Base-by-base conservation (phyloP, 2,797 vertebrate genomes). In the Poecile montanus region DNA sequence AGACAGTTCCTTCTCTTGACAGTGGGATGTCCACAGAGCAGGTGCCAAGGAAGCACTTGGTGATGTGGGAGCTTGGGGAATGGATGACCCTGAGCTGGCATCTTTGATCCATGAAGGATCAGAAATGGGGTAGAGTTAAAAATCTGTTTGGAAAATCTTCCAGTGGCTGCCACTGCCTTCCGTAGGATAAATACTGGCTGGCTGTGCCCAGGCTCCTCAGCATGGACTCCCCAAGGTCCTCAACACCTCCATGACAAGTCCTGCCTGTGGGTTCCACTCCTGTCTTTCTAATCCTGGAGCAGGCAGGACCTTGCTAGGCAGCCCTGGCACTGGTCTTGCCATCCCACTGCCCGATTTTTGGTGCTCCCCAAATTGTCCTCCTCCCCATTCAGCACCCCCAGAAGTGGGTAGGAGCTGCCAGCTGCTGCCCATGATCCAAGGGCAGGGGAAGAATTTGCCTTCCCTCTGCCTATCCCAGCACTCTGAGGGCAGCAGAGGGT, bases 401-500 rank as follows among this genome's bases (percentile, higher is more conserved):
- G 25, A 66, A 57, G 21, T 13, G 1, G 56, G 74, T 36, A 19
- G 40, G 32, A 67, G 18, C 58, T 0, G 0, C 57, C 4, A 14
- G 30, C 78, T 76, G 66, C 62, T 57, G 27, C 86, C 71, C 7
- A 2, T 11, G 10, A 40, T 78, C 70, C 54, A 27, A 34, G 80
- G 67, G 13, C 63, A 56, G 34, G 20, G 34, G 45, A 50, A 56
- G n/a, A 30, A 44, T 75, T 85, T 84, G 76, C 77, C 90, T 93
- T 93, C 85, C 68, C 63, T 81, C 45, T 19, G 40, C 76, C 88
- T 23, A 18, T 95, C 87, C 93, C 91, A 71, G 57, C 27, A 7
- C 82, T 61, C 67, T 1, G 40, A 95, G 88, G 93, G 89, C 96
- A 61, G 96, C 94, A 95, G 88, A 88, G 84, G 74, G 61, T 91